These are phyloP conservation scores for Rissa tridactyla DNA, from an alignment of 2,113 vertebrate species.

Conservation along the genomic window DNA sequence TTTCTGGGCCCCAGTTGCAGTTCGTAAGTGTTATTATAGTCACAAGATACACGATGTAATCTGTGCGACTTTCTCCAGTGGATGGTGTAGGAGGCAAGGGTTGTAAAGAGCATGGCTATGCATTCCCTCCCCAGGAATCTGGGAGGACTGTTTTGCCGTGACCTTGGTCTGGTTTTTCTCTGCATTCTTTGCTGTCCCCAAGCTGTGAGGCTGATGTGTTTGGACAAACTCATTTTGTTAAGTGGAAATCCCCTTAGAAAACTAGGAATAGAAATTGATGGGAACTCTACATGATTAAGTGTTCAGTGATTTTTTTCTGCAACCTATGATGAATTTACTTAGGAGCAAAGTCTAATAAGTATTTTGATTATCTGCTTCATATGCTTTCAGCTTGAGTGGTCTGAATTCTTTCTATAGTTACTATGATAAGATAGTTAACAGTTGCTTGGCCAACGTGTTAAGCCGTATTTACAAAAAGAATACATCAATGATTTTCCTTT, in stretches of 20 bases:
- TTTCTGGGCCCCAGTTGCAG: neutral
- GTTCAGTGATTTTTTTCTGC: neutral
- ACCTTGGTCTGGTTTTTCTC: conserved; percentile 26
- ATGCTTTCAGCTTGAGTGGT: neutral
- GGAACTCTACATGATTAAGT: neutral
- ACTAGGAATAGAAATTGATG: neutral
- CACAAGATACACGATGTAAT: neutral
- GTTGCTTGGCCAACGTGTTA: neutral
- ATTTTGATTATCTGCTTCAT: conserved; percentile 11
- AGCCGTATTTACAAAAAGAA: neutral
- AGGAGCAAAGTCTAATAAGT: neutral
- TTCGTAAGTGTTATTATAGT: neutral
- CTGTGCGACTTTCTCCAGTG: rapidly evolving
- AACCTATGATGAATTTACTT: neutral
- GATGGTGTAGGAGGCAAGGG: neutral
- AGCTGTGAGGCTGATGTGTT: neutral
- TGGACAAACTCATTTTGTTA: conserved; percentile 26
- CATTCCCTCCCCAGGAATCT: neutral
- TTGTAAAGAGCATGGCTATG: neutral
- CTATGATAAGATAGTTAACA: neutral
- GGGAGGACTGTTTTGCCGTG: neutral
- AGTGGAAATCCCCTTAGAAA: conserved; percentile 3
- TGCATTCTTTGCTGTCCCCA: neutral
- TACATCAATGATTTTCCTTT: neutral
- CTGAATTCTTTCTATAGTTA: neutral